Conservation (phyloP, 2,888 invertebrate species). For the Pecten maximus region DNA sequence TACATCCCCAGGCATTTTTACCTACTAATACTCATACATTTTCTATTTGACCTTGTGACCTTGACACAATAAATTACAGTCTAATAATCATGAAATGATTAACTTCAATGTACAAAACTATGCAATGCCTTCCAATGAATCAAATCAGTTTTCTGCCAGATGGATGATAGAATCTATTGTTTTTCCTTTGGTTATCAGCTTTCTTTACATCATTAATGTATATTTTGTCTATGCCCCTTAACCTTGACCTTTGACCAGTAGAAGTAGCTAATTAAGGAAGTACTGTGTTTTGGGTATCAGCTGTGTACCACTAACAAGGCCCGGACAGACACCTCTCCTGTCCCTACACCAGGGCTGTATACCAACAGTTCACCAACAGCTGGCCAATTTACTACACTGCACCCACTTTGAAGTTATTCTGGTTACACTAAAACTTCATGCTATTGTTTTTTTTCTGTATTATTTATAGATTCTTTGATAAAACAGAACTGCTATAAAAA, state of each 20-base stretch:
- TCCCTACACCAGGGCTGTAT: not conserved
- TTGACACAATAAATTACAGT: not conserved
- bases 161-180: no score
- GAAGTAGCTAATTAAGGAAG: not conserved
- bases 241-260: not conserved
- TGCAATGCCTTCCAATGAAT: not conserved
- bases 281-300: not conserved
- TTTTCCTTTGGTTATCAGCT: not conserved
- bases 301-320: slow-evolving; percentile 13
- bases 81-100: not conserved
- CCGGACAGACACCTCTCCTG: not conserved
- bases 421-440: not conserved
- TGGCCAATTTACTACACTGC: not conserved
- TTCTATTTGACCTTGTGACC: not conserved
- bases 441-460: slow-evolving; percentile 23
- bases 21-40: not conserved
- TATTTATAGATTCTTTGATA: slow-evolving; percentile 32
- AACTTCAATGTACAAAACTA: not conserved
- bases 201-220: not conserved
- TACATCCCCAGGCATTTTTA: no score
- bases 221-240: not conserved
- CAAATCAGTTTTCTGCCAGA: not conserved
- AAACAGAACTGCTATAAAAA: not conserved
- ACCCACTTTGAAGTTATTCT: slow-evolving; percentile 22
- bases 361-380: not conserved